Base-by-base conservation (phyloP, 2,113 vertebrate genomes). In the Catharus fuscescens region DNA sequence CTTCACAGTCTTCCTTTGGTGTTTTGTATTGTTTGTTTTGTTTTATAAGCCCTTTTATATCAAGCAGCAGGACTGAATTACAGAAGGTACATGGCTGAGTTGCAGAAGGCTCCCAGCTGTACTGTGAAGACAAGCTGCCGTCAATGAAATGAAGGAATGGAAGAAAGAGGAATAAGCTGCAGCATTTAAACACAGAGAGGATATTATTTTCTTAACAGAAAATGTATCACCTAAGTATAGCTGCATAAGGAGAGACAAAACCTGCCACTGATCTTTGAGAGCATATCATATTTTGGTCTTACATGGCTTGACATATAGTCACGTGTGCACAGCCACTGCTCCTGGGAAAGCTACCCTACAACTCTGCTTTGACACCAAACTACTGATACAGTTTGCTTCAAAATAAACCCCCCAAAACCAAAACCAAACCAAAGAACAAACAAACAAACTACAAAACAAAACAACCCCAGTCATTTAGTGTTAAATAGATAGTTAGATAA, bases 251-350 rank as follows among this genome's bases (percentile, higher is more conserved):
- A 86, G 53, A 1, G 4, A 64, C 10, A 47, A 72, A 82, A 82
- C 11, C 18, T 54, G 24, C 3, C 2, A 2, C 5, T 10, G 20
- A 32, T 59, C 26, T 66, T 1, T 0, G 31, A 59, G 25, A 81
- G 8, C 45, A 28, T 18, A n/a, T 0, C 2, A 8, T 20, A 62
- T 40, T 66, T n/a, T 69, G 24, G 17, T 86, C 21, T 45, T 19
- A 16, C 12, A 14, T 1, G 2, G 28, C 29, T 42, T 50, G 10
- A 31, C 47, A 45, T 0, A 0, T 1, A 60, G 13, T 3, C 12
- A 17, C 0, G 8, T 44, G 38, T 14, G 24, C 31, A 79, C 13
- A 26, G 3, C 1, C 0, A 31, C 7, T 82, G 62, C 17, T 65
- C 16, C 45, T 34, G 20, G 48, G 38, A 81, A 66, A 90, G 52